Percentiles rank a stretch among this genome's conserved stretches.
These are phyloP conservation scores for Diplodus puntazzo DNA, from an alignment of 2,797 vertebrate species.

Conservation along the genomic window DNA sequence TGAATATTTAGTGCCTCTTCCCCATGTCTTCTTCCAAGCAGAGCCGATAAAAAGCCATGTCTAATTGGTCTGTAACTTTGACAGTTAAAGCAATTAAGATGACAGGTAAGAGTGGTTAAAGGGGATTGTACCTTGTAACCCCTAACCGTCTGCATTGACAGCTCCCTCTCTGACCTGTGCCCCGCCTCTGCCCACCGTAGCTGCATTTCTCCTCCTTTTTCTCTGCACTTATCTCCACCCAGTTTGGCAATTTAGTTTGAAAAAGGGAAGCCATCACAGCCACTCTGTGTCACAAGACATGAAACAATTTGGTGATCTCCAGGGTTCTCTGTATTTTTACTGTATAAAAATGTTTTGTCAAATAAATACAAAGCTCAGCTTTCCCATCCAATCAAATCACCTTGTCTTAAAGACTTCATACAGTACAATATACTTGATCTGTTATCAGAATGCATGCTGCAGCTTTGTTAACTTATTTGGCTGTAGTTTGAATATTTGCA, in stretches of 20 bases:
- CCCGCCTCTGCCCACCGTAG: slow-evolving; percentile 19
- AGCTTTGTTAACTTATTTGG: neutral
- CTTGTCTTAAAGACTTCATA: slow-evolving; percentile 6
- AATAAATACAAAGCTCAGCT: slow-evolving; percentile 7
- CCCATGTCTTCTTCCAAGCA: slow-evolving; percentile 40
- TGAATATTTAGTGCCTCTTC: slow-evolving; percentile 66
- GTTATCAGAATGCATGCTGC: no score
- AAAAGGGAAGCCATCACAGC: slow-evolving; percentile 24
- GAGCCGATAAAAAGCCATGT: slow-evolving; percentile 67
- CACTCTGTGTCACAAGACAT: slow-evolving; percentile 34
- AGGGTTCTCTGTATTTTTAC: slow-evolving; percentile 24
- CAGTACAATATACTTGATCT: neutral
- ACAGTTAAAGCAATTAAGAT: slow-evolving; percentile 85
- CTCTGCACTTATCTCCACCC: slow-evolving; percentile 5
- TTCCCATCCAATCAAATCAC: slow-evolving; percentile 14
- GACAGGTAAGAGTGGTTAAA: slow-evolving; percentile 82
- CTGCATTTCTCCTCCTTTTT: slow-evolving; percentile 1
- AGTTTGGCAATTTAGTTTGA: slow-evolving; percentile 41
- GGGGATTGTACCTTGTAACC: slow-evolving; percentile 72
- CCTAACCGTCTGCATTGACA: slow-evolving; percentile 68
- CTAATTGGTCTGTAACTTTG: slow-evolving; percentile 83
- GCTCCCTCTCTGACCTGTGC: slow-evolving; percentile 52
- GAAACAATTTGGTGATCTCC: slow-evolving; percentile 27
- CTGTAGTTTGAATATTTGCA: no score
- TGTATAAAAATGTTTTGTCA: neutral